Evolutionary conservation across 2,797 vertebrate genomes (phyloP).

Genomic region (Salarias fasciatus): DNA sequence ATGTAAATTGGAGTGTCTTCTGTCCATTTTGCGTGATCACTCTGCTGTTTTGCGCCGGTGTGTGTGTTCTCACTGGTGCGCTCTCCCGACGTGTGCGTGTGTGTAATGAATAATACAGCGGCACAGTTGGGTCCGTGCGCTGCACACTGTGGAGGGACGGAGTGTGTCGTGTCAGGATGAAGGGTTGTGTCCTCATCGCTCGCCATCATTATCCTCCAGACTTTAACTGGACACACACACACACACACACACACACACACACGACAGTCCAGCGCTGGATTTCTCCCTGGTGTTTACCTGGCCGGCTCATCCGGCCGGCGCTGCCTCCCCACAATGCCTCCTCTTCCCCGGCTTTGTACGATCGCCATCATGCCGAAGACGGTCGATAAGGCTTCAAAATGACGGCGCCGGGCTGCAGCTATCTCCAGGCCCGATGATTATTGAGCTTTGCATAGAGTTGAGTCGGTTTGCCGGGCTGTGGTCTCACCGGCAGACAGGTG

Average conservation of each 20-base stretch:
- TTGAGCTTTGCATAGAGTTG: conserved; percentile 59
- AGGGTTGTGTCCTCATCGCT: conserved; percentile 7
- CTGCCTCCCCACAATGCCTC: conserved; percentile 31
- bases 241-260: too few species aligned
- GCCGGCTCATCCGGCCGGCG: conserved; percentile 34
- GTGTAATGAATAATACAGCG: too few species aligned
- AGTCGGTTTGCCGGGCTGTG: conserved; percentile 43
- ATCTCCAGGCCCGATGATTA: conserved; percentile 58
- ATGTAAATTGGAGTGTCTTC: too few species aligned
- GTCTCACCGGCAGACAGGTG: conserved; percentile 64
- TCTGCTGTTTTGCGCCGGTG: too few species aligned
- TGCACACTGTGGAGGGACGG: neutral
- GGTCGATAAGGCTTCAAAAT: conserved; percentile 66
- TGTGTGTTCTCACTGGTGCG: too few species aligned
- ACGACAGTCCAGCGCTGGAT: conserved; percentile 37
- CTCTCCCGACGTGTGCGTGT: too few species aligned
- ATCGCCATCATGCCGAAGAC: conserved; percentile 55
- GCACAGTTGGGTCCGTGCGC: too few species aligned
- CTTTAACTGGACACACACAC: conserved; percentile 16
- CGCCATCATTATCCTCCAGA: conserved; percentile 19
- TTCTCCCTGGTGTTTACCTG: conserved; percentile 44
- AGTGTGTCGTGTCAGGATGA: conserved; percentile 1
- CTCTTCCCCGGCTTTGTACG: conserved; percentile 42
- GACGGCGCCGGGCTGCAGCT: conserved; percentile 36
- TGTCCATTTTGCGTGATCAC: too few species aligned